Base-by-base conservation (phyloP, 1,140 invertebrate species). In the Olivierus martensii region DNA sequence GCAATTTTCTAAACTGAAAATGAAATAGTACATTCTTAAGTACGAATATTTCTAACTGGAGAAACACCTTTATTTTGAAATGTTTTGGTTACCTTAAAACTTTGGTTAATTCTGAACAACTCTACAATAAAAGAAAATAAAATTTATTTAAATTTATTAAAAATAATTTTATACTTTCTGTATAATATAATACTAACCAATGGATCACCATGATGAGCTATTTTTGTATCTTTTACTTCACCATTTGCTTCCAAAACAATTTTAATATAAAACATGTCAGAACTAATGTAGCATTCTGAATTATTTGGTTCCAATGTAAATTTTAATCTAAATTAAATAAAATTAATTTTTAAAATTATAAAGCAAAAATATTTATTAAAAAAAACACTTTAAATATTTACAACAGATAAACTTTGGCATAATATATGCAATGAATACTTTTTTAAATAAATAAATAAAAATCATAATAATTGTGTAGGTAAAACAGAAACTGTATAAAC, bases 221-320 rank as follows among this genome's bases (percentile, higher is more conserved):
- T 84, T 72, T 92, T 93, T 1, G 94, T 89, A 77, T 95, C 90
- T 66, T 83, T 83, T 0, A 95, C 82, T 43, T 77, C 75, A 41
- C 88, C 90, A 52, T 75, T 80, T 1, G 78, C 71, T 63, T 92
- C 86, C 34, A 95, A 71, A 36, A 87, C 65, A 55, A 96, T 84
- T 74, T 95, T 89, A 57, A 96, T 76, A 67, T 90, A 93, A 69
- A 95, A 96, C 89, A 95, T 95, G 66, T 94, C 90, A 0, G 87
- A 92, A 21, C 85, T 91, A 68, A 95, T 92, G 62, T 92, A 92
- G 55, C 87, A 76, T 65, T 85, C 83, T n/a, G 51, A 39, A n/a
- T 49, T 47, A 21, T 18, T 63, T 73, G 76, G 50, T 50, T 80
- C 79, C 50, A 79, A 73, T 61, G 81, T 79, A 67, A 86, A 87